Evolutionary conservation across 2,888 invertebrate species (phyloP).

Genomic region (Melangyna quadrimaculata): DNA sequence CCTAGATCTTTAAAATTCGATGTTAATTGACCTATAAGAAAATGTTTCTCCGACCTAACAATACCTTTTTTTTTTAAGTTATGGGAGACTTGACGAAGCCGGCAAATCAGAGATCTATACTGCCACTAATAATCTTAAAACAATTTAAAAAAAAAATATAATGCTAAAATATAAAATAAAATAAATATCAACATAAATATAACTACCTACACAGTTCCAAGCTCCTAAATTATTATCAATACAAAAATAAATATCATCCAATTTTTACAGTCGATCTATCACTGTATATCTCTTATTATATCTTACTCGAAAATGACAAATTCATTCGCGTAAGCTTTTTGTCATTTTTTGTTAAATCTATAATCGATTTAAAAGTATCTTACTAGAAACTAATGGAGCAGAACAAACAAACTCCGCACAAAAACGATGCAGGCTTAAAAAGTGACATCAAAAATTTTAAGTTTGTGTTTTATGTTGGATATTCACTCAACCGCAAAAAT

Average conservation of each 20-base stretch:
- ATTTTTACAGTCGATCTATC: slow-evolving; percentile 14
- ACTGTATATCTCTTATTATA: slow-evolving; percentile 37
- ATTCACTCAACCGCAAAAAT: slow-evolving; percentile 49
- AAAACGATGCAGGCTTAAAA: not conserved
- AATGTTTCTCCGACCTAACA: no score
- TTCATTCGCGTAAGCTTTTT: slow-evolving; percentile 28
- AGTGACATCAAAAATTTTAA: slow-evolving; percentile 12
- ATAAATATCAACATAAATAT: no score
- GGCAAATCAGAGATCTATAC: no score
- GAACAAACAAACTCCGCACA: slow-evolving; percentile 27
- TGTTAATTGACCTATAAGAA: no score
- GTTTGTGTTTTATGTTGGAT: slow-evolving; percentile 2
- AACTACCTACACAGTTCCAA: no score
- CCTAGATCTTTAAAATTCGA: no score
- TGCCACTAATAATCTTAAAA: no score
- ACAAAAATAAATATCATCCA: not conserved
- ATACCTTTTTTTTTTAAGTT: no score
- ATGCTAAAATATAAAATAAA: no score
- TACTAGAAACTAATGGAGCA: slow-evolving; percentile 55
- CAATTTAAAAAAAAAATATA: no score
- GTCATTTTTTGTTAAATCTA: slow-evolving; percentile 14
- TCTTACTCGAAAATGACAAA: not conserved
- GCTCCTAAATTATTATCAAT: no score
- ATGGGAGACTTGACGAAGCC: no score
- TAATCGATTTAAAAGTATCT: slow-evolving; percentile 23